A percentile compares a stretch with the other conserved stretches of the same genome.
These are phyloP conservation scores for Puma concolor DNA, from an alignment of 2,113 vertebrate genomes.

Conservation along the genomic window DNA sequence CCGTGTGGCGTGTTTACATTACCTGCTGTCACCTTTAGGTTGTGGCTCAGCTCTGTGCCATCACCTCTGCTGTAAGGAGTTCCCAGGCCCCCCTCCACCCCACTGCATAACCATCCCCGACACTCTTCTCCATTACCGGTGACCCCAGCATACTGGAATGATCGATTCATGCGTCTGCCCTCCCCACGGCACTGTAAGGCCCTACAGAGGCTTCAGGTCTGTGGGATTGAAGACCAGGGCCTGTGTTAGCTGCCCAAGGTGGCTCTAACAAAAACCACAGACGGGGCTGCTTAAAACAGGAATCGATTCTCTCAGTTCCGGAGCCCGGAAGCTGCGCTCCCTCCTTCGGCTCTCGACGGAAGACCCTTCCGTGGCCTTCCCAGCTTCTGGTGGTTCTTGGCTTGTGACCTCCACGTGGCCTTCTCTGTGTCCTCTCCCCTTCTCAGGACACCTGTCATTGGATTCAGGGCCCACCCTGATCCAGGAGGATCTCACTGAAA, in stretches of 20 bases:
- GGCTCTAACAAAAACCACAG: not conserved
- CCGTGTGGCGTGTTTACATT: not conserved
- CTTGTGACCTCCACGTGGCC: not conserved
- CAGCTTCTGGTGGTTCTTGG: not conserved
- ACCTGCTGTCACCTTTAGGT: not conserved
- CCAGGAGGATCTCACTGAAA: not conserved
- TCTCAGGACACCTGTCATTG: not conserved
- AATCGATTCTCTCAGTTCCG: not conserved
- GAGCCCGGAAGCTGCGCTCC: not conserved
- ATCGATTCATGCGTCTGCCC: not conserved
- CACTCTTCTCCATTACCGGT: not conserved
- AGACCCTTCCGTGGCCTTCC: not conserved
- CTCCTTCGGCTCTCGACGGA: too few species aligned
- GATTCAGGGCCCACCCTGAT: not conserved
- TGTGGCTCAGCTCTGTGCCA: not conserved
- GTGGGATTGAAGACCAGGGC: not conserved
- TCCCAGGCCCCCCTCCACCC: not conserved
- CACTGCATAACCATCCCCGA: accelerated
- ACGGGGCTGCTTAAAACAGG: not conserved
- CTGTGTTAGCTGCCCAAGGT: not conserved
- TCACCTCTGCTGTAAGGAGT: not conserved
- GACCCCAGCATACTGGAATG: not conserved
- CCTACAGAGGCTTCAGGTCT: not conserved
- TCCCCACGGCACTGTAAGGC: not conserved
- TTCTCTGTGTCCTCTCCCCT: not conserved